Evolutionary conservation across 2,113 vertebrate genomes (phyloP).

Genomic region (Otolemur garnettii): DNA sequence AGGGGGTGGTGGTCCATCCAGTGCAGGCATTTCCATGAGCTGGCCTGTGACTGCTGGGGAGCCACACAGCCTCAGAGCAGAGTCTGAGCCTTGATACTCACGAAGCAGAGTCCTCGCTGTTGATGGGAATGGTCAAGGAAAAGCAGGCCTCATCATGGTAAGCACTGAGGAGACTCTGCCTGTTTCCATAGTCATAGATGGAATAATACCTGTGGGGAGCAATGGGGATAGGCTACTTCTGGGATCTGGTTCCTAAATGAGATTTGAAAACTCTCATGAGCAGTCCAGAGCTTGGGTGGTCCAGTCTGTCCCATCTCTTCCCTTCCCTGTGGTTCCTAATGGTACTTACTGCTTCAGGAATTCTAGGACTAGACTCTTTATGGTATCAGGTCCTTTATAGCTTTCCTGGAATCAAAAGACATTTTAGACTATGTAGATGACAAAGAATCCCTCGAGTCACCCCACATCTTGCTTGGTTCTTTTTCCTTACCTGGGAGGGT

Average conservation of each 20-base stretch:
- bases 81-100: conserved; percentile 57
- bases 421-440: neutral
- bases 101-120: conserved; percentile 85
- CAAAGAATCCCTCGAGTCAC: neutral
- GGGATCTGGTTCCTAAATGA: neutral
- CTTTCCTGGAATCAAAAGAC: conserved; percentile 86
- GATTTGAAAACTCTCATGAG: neutral
- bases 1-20: too few relatives aligned
- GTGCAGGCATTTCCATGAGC: neutral
- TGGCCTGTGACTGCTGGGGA: neutral
- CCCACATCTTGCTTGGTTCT: neutral
- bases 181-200: conserved; percentile 91
- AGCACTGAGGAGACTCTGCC: conserved; percentile 89
- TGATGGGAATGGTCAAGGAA: conserved; percentile 89
- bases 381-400: conserved; percentile 86
- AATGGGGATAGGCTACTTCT: neutral
- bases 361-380: conserved; percentile 87
- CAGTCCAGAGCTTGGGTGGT: neutral
- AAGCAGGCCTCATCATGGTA: conserved; percentile 93
- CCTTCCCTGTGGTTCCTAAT: neutral
- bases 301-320: conserved; percentile 34
- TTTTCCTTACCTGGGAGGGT: conserved; percentile 86
- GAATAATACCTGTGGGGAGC: conserved; percentile 89
- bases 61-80: neutral
- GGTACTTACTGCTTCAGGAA: conserved; percentile 90